These are phyloP conservation scores for Athene cunicularia DNA, from an alignment of 2,113 vertebrate species.

Conservation along the genomic window DNA sequence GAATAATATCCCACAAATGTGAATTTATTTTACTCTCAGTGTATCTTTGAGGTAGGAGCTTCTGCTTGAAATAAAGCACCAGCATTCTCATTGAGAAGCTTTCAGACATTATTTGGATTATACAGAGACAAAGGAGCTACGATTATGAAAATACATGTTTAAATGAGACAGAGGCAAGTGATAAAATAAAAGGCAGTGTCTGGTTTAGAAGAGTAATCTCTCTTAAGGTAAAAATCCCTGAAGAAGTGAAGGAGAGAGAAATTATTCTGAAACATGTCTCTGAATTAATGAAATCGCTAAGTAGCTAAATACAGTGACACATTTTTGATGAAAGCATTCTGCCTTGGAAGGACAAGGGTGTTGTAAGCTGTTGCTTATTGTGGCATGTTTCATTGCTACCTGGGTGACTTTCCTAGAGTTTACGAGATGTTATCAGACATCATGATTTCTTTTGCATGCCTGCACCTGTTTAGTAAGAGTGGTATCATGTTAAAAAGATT, in stretches of 20 bases:
- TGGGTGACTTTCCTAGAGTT: neutral
- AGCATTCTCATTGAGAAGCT: neutral
- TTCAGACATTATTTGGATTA: neutral
- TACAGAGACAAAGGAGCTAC: neutral
- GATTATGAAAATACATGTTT: neutral
- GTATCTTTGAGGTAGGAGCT: neutral
- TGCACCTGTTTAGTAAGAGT: neutral
- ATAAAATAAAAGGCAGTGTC: neutral
- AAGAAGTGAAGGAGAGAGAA: neutral
- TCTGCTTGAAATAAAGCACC: neutral
- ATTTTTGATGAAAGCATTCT: neutral
- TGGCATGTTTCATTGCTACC: neutral
- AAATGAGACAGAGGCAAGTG: neutral
- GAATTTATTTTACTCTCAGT: neutral
- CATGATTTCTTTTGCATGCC: neutral
- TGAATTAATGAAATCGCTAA: neutral
- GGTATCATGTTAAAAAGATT: neutral
- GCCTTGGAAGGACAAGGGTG: neutral
- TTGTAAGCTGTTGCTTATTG: neutral
- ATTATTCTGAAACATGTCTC: neutral
- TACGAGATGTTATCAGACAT: neutral
- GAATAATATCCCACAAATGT: neutral
- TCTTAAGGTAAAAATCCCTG: neutral
- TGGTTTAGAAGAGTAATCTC: neutral
- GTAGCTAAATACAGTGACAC: neutral